Evolutionary conservation across 2,888 invertebrate species (phyloP).

Genomic region (Cryptus armator): DNA sequence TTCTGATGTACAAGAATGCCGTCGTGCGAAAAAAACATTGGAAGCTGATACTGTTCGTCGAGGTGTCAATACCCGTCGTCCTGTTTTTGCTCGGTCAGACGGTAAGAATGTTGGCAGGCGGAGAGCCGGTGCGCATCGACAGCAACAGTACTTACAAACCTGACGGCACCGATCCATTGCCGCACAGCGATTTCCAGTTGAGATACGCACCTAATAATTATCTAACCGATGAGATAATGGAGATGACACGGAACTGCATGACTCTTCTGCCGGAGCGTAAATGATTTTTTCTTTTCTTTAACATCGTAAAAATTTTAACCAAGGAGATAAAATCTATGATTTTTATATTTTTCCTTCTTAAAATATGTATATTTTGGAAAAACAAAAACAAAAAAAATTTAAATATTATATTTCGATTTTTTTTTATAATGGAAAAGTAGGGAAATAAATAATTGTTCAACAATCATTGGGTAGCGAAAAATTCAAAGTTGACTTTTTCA

Average conservation of each 20-base stretch:
- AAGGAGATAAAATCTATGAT: too few relatives aligned
- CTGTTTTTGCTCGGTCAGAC: slow-evolving; percentile 78
- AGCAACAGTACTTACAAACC: slow-evolving; percentile 75
- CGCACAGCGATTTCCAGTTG: slow-evolving; percentile 50
- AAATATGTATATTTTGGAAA: too few relatives aligned
- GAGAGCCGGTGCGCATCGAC: slow-evolving; percentile 68
- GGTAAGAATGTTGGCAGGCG: slow-evolving; percentile 76
- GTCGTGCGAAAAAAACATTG: slow-evolving; percentile 81
- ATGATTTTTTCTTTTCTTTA: slow-evolving; percentile 4
- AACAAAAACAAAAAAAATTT: too few relatives aligned
- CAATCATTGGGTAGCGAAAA: too few relatives aligned
- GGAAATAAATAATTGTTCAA: too few relatives aligned
- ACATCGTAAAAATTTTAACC: too few relatives aligned
- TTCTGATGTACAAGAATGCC: slow-evolving; percentile 81
- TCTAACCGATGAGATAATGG: slow-evolving; percentile 75
- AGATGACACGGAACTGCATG: slow-evolving; percentile 75
- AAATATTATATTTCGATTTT: too few relatives aligned
- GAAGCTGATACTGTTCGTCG: slow-evolving; percentile 78
- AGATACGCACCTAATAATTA: slow-evolving; percentile 77
- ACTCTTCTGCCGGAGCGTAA: slow-evolving; percentile 74
- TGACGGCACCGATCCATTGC: slow-evolving; percentile 29
- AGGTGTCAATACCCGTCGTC: slow-evolving; percentile 78
- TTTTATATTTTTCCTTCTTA: too few relatives aligned
- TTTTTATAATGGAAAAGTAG: too few relatives aligned
- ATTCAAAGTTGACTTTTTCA: too few relatives aligned